Base-by-base conservation (phyloP, 2,113 vertebrate genomes). In the Notarius quadriscutis region DNA sequence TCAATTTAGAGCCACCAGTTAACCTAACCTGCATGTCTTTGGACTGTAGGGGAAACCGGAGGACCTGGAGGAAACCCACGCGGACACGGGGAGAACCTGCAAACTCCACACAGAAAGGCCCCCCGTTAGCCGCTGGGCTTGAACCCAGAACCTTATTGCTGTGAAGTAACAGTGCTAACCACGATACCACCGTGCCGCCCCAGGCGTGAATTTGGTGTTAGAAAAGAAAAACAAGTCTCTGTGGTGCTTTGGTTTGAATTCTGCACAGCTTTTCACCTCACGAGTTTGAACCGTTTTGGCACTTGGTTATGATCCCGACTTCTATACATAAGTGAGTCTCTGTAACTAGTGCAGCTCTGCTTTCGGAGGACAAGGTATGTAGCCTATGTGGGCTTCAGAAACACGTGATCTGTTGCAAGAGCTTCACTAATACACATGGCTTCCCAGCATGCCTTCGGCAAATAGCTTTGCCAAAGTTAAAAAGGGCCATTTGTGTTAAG, bases 381-480 rank as follows among this genome's bases (percentile, higher is more conserved):
- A 63, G 41, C 41, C 41, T 41, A 41, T 17, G 81, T 50, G 60
- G 18, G 81, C 81, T 63, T 78, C 50, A 41, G 81, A 67, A 53
- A 30, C 77, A 10, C 25, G 5, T 69, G 77, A 85, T 77, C 71
- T 65, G 7, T 67, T 58, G 75, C 34, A 63, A 80, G 14, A 51
- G 50, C 18, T 11, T 74, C 48, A 48, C 67, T 84, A 30, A 57
- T 58, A 17, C 83, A 58, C 83, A 58, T 48, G 53, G 18, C 53
- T 25, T 84, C 67, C 51, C 51, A 48, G 60, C 41, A n/a, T 25
- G 81, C 30, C 41, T 62, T 41, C 57, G 1, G 57, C n/a, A 6
- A 55, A 57, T 17, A 83, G 34, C 62, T 51, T 71, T 71, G 51
- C 50, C 65, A 71, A 71, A 72, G 67, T 84, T n/a, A 55, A 84